Evolutionary conservation across 2,888 invertebrate genomes (phyloP).

Genomic region (Tetragonula carbonaria): DNA sequence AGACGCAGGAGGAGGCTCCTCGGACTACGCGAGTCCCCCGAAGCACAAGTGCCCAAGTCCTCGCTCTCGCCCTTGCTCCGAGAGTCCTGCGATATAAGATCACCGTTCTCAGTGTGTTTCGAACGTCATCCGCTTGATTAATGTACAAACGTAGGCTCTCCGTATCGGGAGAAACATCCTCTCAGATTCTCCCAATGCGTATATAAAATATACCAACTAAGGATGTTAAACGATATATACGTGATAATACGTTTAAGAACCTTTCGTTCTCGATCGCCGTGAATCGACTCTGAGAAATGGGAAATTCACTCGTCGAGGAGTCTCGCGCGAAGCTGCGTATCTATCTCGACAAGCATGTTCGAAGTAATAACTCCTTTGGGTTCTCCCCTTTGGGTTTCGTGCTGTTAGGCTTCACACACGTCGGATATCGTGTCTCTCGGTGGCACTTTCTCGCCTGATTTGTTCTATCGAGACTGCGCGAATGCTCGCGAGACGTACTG

Average conservation of each 20-base stretch:
- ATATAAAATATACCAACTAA: conserved; percentile 14
- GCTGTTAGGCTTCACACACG: conserved; percentile 1
- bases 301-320: conserved; percentile 29
- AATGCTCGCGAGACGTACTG: neutral
- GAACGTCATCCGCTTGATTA: neutral
- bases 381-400: conserved; percentile 32
- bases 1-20: conserved; percentile 35
- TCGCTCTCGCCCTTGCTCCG: conserved; percentile 9
- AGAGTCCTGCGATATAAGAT: conserved; percentile 46
- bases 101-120: conserved; percentile 38
- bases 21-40: conserved; percentile 16
- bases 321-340: conserved; percentile 25
- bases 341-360: conserved; percentile 30
- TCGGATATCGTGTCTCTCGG: conserved; percentile 7
- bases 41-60: conserved; percentile 24
- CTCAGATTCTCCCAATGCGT: neutral
- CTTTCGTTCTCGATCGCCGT: conserved; percentile 10
- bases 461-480: neutral
- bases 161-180: conserved; percentile 22
- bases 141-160: conserved; percentile 8
- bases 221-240: too few relatives aligned
- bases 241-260: conserved; percentile 13
- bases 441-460: neutral
- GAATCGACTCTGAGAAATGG: neutral
- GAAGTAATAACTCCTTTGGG: conserved; percentile 31